Evolutionary conservation across 2,888 invertebrate species (phyloP).

Genomic region (Bombyx huttoni): DNA sequence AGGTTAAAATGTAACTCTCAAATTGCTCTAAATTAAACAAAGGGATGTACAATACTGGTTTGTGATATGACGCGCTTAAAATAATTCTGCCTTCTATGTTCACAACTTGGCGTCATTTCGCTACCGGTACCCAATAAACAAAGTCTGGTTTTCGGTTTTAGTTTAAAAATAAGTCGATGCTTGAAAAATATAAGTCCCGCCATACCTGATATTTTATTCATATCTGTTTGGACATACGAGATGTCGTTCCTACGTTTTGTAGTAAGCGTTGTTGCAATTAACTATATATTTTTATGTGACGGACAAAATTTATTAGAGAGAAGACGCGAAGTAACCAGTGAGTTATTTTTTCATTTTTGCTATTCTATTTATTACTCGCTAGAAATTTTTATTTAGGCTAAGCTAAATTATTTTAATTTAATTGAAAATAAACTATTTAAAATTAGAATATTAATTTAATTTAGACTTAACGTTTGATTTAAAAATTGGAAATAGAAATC

Average conservation of each 20-base stretch:
- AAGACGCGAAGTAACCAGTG: neutral
- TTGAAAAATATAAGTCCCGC: neutral
- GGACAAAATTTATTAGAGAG: neutral
- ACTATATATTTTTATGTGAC: neutral
- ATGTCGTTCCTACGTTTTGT: neutral
- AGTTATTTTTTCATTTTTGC: neutral
- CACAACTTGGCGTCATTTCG: neutral
- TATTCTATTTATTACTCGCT: neutral
- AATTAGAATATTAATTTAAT: too few species aligned
- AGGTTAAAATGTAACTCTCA: too few species aligned
- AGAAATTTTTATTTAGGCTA: too few species aligned
- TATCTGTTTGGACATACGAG: neutral
- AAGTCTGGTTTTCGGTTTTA: neutral
- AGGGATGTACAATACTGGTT: too few species aligned
- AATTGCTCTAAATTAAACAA: too few species aligned
- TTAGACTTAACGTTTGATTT: too few species aligned
- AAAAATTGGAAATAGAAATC: too few species aligned
- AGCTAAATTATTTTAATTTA: too few species aligned
- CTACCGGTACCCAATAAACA: neutral
- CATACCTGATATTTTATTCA: neutral
- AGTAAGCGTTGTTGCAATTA: neutral
- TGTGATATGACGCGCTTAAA: neutral
- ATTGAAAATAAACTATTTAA: too few species aligned
- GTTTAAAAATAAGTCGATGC: neutral
- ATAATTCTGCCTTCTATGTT: neutral